Conservation (phyloP, 2,888 invertebrate species). For the Caenorhabditis sulstoni region DNA sequence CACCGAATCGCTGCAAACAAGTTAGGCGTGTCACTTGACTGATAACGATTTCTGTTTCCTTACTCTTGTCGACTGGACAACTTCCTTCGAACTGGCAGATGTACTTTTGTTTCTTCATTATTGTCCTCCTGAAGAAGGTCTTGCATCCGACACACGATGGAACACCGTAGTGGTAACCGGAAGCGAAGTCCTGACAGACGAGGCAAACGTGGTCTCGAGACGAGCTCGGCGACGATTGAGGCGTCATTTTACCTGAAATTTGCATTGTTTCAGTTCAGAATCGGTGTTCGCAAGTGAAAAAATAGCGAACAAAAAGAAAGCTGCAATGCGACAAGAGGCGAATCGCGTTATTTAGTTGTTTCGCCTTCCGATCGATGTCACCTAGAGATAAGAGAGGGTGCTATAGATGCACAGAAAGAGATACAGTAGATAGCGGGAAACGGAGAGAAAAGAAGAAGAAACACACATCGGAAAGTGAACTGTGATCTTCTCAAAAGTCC, state of each 20-base stretch:
- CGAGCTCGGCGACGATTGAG: conserved; percentile 42
- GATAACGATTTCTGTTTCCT: background rate
- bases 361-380: conserved; percentile 8
- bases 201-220: conserved; percentile 67
- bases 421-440: background rate
- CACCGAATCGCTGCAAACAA: conserved; percentile 73
- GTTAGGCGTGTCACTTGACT: too few species aligned
- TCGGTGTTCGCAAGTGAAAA: background rate
- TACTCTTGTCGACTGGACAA: conserved; percentile 74
- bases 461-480: conserved; percentile 37
- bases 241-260: conserved; percentile 20
- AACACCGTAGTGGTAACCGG: conserved; percentile 78
- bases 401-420: background rate
- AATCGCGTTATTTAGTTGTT: background rate
- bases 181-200: conserved; percentile 76
- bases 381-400: conserved; percentile 11
- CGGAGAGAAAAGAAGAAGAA: too few species aligned
- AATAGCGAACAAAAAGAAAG: background rate
- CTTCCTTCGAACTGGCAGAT: conserved; percentile 75
- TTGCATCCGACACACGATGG: conserved; percentile 79
- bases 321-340: background rate
- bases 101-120: conserved; percentile 80
- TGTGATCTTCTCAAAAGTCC: conserved; percentile 23
- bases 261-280: background rate
- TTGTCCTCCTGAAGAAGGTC: conserved; percentile 78